phyloP scores from a whole-genome alignment of 2,113 vertebrate species.

The Conger conger region DNA sequence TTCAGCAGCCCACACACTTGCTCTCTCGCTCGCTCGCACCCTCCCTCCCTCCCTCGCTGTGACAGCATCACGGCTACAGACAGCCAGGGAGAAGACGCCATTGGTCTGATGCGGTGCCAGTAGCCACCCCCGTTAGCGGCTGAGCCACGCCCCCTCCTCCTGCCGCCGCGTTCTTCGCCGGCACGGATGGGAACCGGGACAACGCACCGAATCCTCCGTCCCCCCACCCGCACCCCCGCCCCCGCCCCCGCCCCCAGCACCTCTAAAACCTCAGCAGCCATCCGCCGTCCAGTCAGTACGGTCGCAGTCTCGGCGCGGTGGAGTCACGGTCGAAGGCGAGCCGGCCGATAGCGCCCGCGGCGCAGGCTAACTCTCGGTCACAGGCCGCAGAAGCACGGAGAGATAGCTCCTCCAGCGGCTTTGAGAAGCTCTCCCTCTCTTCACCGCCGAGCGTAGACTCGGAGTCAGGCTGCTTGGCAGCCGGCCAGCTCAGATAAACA shows the following conservation, averaged over 20 bases:
- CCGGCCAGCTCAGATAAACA: background rate
- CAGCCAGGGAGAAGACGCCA: constrained; percentile 31
- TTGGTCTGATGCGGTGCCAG: constrained; percentile 45
- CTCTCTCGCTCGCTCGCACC: constrained; percentile 39
- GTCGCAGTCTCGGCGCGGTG: background rate
- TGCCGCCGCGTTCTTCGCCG: constrained; percentile 19
- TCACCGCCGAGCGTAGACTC: background rate
- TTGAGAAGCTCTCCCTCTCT: background rate
- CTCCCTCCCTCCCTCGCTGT: constrained; percentile 34
- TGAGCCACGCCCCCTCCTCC: constrained; percentile 20
- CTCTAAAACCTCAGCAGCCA: background rate
- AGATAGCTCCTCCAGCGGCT: background rate
- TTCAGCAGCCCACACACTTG: constrained; percentile 48
- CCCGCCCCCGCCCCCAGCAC: too few species aligned
- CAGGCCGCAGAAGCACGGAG: background rate
- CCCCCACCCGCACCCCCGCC: background rate
- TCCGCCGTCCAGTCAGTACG: background rate
- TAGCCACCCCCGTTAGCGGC: constrained; percentile 29
- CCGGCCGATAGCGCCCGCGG: background rate
- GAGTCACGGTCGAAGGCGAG: background rate
- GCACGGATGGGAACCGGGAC: background rate
- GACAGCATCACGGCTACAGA: constrained; percentile 29
- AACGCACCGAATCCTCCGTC: background rate
- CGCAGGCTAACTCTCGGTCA: background rate
- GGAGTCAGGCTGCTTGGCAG: too few species aligned